Evolutionary conservation across 1,140 invertebrate genomes (phyloP).

Genomic region (Centruroides sculpturatus): DNA sequence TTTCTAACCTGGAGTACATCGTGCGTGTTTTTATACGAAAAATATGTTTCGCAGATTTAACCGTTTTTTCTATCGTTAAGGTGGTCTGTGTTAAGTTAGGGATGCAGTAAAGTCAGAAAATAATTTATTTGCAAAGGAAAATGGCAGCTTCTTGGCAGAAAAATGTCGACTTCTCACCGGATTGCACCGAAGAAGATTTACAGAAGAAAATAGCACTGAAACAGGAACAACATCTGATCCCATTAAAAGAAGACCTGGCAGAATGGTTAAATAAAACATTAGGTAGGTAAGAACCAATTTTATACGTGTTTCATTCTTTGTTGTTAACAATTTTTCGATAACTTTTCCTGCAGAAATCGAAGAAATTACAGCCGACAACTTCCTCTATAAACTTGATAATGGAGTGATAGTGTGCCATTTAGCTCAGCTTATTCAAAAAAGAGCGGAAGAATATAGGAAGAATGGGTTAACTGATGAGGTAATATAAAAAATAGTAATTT

Average conservation of each 20-base stretch:
- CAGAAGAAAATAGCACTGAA: constrained; percentile 42
- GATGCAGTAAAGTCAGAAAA: too few species aligned
- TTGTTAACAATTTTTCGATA: neutral
- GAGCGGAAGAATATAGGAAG: constrained; percentile 44
- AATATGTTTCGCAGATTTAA: too few species aligned
- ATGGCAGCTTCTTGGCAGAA: too few species aligned
- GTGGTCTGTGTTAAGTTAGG: too few species aligned
- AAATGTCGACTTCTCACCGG: too few species aligned
- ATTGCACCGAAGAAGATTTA: constrained; percentile 33
- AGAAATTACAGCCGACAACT: constrained; percentile 56
- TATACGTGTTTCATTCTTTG: neutral
- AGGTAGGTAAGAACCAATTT: constrained; percentile 37
- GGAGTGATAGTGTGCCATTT: constrained; percentile 61
- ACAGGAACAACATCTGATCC: constrained; percentile 60
- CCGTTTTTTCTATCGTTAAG: too few species aligned
- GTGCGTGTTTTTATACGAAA: too few species aligned
- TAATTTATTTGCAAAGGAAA: too few species aligned
- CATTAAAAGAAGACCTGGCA: constrained; percentile 66
- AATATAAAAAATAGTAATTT: neutral
- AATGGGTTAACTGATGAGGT: constrained; percentile 21
- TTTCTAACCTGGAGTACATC: too few species aligned
- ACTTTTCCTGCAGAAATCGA: constrained; percentile 44
- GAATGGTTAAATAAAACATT: constrained; percentile 75
- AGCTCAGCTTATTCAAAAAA: constrained; percentile 55
- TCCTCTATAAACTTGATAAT: constrained; percentile 61